Base-by-base conservation (phyloP, 2,113 vertebrate genomes). In the Cynocephalus volans region DNA sequence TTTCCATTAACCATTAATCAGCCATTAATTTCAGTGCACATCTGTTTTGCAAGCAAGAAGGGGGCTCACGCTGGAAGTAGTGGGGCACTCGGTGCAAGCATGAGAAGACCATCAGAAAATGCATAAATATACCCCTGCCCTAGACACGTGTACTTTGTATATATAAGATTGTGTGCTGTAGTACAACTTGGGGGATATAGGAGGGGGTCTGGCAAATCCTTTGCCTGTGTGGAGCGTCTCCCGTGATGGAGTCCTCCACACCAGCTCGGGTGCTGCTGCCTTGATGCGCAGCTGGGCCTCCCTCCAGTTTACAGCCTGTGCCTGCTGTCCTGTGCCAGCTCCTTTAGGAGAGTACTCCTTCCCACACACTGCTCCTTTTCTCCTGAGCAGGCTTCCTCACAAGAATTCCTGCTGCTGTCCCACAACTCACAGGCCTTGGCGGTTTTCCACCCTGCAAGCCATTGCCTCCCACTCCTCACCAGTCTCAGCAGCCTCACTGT, bases 191-290 rank as follows among this genome's bases (percentile, higher is more conserved):
- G 33, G 69, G n/a, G 6, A 41, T 14, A 6, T 0, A 36, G 11
- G 36, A n/a, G 11, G 31, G 31, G 17, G 18, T 48, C 28, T 21
- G n/a, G 33, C 36, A 45, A 0, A 0, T 28, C n/a, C 21, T 45
- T 50, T 18, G n/a, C 26, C 5, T 0, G 5, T 5, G 0, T 31
- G 64, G 69, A 31, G 12, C 0, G 2, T 45, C 21, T 72, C 19
- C 67, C 10, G 8, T 24, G 45, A 1, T n/a, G 31, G 41, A 8
- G 14, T 31, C 45, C 41, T 54, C 17, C 7, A 0, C 2, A 0
- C 23, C 26, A 33, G 2, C n/a, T 28, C 3, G 26, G 15, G 6
- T 2, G 4, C 23, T 28, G 28, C 24, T 6, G n/a, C 31, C 3
- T 12, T 12, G 62, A 36, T 11, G 7, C 15, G 33, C 31, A 14